Base-by-base conservation (phyloP, 1,140 invertebrate genomes). In the Cotesia vestalis region DNA sequence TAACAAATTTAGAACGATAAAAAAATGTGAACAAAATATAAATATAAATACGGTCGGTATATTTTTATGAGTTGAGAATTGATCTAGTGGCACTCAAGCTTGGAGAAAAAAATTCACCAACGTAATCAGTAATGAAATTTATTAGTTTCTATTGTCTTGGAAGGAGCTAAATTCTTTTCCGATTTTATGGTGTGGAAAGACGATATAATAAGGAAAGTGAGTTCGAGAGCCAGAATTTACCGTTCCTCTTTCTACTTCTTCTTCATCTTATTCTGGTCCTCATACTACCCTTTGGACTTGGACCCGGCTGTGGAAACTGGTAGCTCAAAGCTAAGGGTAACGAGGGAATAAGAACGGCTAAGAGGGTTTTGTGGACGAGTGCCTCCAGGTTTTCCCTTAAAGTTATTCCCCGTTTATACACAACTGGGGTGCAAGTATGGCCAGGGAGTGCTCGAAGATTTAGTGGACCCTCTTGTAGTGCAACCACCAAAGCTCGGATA, bases 71-170 rank as follows among this genome's bases (percentile, higher is more conserved):
- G 61, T n/a, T 51, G 51, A 38, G 46, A 51, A 60, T 61, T 73
- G 51, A 69, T 62, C 66, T 38, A 69, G 20, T 55, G 67, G 71
- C 64, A 63, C 46, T 57, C 61, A 38, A 59, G 53, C 46, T 36
- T 46, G 59, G 52, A 36, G 17, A 67, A 72, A 77, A 77, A 72
- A 69, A 72, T 66, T 73, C 66, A 64, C 78, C 77, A 75, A 75
- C 74, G 80, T 86, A 87, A 87, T 87, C 85, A 85, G 84, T 85
- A 86, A 87, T 86, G 83, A 87, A 86, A 87, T 86, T 87, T 87
- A 87, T 87, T 87, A 85, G 85, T 85, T 87, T 86, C 85, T 86
- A 87, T 87, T 87, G 85, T 87, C 85, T 87, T 83, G 81, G 59
- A 62, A 20, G 38, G 80, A 78, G 77, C 69, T 79, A 85, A 85